phyloP scores from a whole-genome alignment of 1,140 invertebrate genomes.

The Lanistes nyassanus region DNA sequence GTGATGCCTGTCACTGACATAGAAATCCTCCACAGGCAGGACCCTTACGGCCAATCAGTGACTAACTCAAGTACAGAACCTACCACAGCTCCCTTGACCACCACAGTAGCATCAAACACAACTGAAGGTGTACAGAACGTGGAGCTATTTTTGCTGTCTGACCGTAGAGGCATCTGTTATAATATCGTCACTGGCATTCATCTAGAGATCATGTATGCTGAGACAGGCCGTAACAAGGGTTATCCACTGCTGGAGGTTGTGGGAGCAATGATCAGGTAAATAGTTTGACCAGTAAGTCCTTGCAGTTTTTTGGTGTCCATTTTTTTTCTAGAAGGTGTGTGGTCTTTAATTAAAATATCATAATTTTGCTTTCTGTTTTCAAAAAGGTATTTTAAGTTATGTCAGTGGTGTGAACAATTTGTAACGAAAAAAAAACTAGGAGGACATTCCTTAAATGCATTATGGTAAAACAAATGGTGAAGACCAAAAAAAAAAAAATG shows the following conservation, averaged over 20 bases:
- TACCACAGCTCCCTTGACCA: not conserved
- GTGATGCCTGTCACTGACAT: not conserved
- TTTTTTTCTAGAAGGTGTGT: too few species aligned
- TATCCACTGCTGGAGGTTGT: constrained; percentile 37
- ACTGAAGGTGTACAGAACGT: not conserved
- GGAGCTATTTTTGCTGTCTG: not conserved
- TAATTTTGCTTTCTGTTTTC: too few species aligned
- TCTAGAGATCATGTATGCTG: constrained; percentile 38
- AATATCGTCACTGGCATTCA: constrained; percentile 36
- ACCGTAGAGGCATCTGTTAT: constrained; percentile 28
- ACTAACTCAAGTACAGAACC: not conserved
- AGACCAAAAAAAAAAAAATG: too few species aligned
- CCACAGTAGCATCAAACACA: not conserved
- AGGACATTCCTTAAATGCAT: too few species aligned
- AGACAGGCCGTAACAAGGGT: constrained; percentile 30
- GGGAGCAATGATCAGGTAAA: constrained; percentile 39
- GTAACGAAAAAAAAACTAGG: too few species aligned
- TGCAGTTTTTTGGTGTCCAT: too few species aligned
- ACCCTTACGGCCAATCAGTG: not conserved
- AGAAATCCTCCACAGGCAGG: not conserved
- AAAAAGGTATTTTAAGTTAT: too few species aligned
- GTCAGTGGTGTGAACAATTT: too few species aligned
- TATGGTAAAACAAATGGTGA: too few species aligned
- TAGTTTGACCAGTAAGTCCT: not conserved
- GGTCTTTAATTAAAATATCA: too few species aligned